Evolutionary conservation across 2,797 vertebrate genomes (phyloP).

Genomic region (Chaenodraco wilsoni): DNA sequence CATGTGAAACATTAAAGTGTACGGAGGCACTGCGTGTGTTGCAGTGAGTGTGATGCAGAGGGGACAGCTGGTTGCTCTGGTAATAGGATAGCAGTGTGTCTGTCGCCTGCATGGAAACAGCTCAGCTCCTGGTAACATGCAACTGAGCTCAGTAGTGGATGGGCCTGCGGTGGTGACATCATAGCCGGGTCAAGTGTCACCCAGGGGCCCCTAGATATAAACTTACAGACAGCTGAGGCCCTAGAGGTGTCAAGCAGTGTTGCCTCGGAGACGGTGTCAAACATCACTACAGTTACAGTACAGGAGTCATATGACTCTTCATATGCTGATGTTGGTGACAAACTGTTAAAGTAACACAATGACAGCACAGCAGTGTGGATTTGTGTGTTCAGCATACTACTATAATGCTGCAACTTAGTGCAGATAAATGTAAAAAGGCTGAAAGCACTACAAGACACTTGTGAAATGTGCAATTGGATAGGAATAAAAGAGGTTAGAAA

Average conservation of each 20-base stretch:
- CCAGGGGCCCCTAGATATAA: constrained; percentile 64
- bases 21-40: constrained; percentile 19
- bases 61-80: constrained; percentile 65
- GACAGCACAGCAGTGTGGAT: not conserved
- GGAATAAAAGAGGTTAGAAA: not conserved
- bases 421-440: constrained; percentile 13
- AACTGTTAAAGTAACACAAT: not conserved
- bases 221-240: constrained; percentile 72
- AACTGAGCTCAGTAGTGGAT: constrained; percentile 54
- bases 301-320: constrained; percentile 10
- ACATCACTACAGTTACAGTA: constrained; percentile 35
- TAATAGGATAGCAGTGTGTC: constrained; percentile 66
- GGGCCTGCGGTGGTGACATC: constrained; percentile 62
- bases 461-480: constrained; percentile 1
- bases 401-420: constrained; percentile 4
- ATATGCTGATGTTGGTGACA: not conserved
- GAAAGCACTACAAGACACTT: not conserved
- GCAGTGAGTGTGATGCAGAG: constrained; percentile 3
- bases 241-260: constrained; percentile 36
- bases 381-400: constrained; percentile 9
- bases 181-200: constrained; percentile 67
- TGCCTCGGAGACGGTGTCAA: constrained; percentile 51
- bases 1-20: constrained; percentile 49
- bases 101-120: constrained; percentile 59
- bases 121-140: constrained; percentile 59